Evolutionary conservation across 2,888 invertebrate species (phyloP), one percentile per base, ranked within the genome.

Genomic region (Ecliptopera silaceata): DNA sequence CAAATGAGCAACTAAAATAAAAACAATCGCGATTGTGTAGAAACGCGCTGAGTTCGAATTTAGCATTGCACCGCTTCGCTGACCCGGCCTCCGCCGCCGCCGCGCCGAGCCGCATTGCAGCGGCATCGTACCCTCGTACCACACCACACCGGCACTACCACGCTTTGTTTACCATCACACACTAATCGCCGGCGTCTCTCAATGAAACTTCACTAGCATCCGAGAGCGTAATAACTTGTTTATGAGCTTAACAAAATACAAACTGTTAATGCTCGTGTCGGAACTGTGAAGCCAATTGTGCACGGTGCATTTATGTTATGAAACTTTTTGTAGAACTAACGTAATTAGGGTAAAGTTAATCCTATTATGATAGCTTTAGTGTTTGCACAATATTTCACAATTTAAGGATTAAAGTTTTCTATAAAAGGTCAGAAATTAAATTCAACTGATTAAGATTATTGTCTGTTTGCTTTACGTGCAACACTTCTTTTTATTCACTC

Each of bases 131-230:
- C 76, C 72, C 70, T n/a, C 32, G 29, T 20, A 20, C 20, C 13
- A 80, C 84, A 84, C 85, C 82, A 84, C 82, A 75, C 80, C 80
- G 72, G 70, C 67, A 59, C 46, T 12, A 46, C 82, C 81, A 83
- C 82, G 74, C 80, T 18, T 72, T 79, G 80, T 79, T 79, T 79
- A 80, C 80, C 75, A 79, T 76, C 76, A 73, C 74, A 76, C 75
- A 65, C 75, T 72, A 79, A 75, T 77, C 72, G 71, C 69, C 65
- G 56, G 6, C 42, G 13, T 42, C 41, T 61, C 70, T 68, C 71
- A 57, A 69, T 70, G 72, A 71, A 61, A 68, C 69, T 67, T 63
- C 52, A 57, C 65, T 61, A 65, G 64, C 62, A 57, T 15, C 54
- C 55, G 29, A 56, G 53, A 41, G 58, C 61, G 56, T 65, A 61